Evolutionary conservation across 1,140 invertebrate species (phyloP).

Genomic region (Carposina sasakii): DNA sequence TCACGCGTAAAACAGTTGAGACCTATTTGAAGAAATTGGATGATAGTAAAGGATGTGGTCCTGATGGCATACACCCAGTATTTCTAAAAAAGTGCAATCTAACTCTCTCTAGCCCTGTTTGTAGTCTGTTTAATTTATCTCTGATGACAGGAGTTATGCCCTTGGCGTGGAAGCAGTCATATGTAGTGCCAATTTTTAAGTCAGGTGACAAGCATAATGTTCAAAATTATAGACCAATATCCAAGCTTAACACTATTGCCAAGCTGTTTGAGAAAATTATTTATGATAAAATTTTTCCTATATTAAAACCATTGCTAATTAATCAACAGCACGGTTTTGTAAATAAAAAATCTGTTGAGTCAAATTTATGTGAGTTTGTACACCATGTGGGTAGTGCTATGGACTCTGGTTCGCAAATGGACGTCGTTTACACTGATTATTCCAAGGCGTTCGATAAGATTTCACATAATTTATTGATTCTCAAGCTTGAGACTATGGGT

Average conservation of each 20-base stretch:
- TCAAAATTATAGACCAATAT: slow-evolving; percentile 7
- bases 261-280: slow-evolving; percentile 16
- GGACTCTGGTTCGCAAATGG: slow-evolving; percentile 5
- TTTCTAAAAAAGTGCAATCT: background rate
- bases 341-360: slow-evolving; percentile 2
- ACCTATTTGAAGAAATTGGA: background rate
- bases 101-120: background rate
- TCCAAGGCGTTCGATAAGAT: slow-evolving; percentile 11
- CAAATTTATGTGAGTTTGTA: slow-evolving; percentile 7
- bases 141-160: slow-evolving; percentile 3
- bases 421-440: too few species aligned
- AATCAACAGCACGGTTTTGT: slow-evolving; percentile 9
- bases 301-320: slow-evolving; percentile 1
- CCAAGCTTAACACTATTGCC: slow-evolving; percentile 1
- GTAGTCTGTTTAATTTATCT: background rate
- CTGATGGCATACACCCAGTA: background rate
- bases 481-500: slow-evolving; percentile 4
- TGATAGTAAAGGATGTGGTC: background rate
- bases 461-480: slow-evolving; percentile 5
- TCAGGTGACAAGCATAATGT: slow-evolving; percentile 8
- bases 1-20: background rate
- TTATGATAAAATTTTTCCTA: slow-evolving; percentile 6
- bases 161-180: background rate
- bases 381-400: background rate
- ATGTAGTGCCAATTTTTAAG: slow-evolving; percentile 9